These are phyloP conservation scores for Cataglyphis rosenhaueri DNA, from an alignment of 2,888 invertebrate genomes.

Conservation along the genomic window DNA sequence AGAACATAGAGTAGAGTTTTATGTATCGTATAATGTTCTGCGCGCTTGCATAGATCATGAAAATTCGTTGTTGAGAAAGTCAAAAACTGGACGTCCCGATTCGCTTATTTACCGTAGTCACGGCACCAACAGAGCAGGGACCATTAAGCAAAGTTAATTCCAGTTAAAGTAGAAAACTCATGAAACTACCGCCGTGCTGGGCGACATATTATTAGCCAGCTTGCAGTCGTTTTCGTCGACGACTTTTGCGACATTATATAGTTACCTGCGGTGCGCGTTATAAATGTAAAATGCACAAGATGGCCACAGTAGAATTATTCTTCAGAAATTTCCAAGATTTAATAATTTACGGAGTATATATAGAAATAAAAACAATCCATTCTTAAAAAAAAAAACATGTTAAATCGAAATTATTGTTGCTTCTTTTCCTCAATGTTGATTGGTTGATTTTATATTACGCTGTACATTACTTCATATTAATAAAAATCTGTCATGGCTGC, in stretches of 20 bases:
- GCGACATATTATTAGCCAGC: conserved; percentile 63
- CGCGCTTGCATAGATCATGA: conserved; percentile 7
- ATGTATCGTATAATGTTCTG: background rate
- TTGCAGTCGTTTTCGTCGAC: conserved; percentile 54
- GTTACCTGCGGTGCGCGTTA: conserved; percentile 43
- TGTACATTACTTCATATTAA: too few species aligned
- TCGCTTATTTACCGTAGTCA: conserved; percentile 41
- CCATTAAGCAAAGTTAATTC: conserved; percentile 61
- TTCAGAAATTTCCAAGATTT: conserved; percentile 25
- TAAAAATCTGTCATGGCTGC: too few species aligned
- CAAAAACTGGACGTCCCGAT: conserved; percentile 39
- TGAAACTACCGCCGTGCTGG: conserved; percentile 46
- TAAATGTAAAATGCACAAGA: conserved; percentile 38
- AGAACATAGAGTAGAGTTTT: background rate
- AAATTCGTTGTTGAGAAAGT: conserved; percentile 31
- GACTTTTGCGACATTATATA: conserved; percentile 60
- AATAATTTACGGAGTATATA: background rate
- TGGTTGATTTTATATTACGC: too few species aligned
- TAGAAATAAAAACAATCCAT: too few species aligned
- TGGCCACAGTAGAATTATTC: conserved; percentile 2
- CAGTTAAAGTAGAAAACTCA: conserved; percentile 67
- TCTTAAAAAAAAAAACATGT: too few species aligned
- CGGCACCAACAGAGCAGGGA: conserved; percentile 38
- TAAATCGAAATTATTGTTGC: too few species aligned
- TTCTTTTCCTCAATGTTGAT: too few species aligned